Evolutionary conservation across 2,888 invertebrate genomes (phyloP).

Genomic region (Pseudanteris insignis): DNA sequence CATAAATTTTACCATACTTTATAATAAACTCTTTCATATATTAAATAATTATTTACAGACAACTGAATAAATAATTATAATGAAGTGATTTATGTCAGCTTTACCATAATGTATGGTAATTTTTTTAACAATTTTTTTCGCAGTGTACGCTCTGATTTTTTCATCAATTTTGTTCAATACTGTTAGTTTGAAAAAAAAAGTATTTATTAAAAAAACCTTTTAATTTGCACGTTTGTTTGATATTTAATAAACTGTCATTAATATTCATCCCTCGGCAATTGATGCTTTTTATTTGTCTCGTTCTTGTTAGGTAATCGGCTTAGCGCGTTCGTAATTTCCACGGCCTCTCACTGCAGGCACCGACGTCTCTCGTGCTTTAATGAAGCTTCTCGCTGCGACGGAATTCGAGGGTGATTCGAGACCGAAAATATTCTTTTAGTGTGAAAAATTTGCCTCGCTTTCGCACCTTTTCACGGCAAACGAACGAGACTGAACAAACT

Average conservation of each 20-base stretch:
- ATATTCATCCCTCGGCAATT: conserved; percentile 29
- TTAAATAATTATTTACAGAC: no score
- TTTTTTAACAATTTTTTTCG: no score
- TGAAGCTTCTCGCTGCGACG: conserved; percentile 46
- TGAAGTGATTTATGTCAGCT: no score
- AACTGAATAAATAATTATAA: no score
- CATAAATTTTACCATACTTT: no score
- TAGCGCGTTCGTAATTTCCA: conserved; percentile 47
- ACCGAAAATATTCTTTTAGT: conserved; percentile 43
- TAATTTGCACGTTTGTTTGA: no score
- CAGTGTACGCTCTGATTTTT: no score
- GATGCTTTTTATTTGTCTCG: conserved; percentile 33
- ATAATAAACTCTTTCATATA: no score
- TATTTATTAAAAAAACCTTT: no score
- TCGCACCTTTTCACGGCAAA: conserved; percentile 42
- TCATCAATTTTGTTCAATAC: no score
- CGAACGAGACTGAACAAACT: conserved; percentile 37
- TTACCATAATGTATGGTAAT: no score
- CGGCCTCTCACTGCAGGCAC: conserved; percentile 35
- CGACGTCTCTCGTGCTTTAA: conserved; percentile 47
- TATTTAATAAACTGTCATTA: conserved; percentile 25
- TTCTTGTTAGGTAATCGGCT: conserved; percentile 47
- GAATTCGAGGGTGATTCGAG: conserved; percentile 35
- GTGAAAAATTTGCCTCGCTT: conserved; percentile 48
- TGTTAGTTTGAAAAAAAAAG: no score